Evolutionary conservation across 2,113 vertebrate genomes (phyloP).

Genomic region (Mobula hypostoma): DNA sequence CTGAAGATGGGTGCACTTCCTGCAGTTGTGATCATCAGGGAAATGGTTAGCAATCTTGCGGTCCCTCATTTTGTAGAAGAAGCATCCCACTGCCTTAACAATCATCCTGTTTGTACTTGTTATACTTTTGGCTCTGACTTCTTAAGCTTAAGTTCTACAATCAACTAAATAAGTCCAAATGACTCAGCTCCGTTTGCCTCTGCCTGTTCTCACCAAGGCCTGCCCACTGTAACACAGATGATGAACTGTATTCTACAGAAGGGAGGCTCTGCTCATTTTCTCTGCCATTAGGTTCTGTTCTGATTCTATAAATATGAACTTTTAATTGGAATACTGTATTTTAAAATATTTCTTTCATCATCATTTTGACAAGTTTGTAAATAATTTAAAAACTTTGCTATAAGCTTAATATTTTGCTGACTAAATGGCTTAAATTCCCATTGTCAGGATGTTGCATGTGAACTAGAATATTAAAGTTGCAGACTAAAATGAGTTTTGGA

Average conservation of each 20-base stretch:
- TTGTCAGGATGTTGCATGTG: background rate
- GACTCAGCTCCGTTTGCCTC: no score
- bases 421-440: background rate
- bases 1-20: no score
- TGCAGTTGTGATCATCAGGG: no score
- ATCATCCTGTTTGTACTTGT: no score
- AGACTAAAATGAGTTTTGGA: background rate
- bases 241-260: background rate
- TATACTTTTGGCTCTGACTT: no score
- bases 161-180: no score
- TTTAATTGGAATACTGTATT: background rate
- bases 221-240: no score
- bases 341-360: background rate
- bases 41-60: no score
- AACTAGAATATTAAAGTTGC: background rate
- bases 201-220: no score
- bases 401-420: background rate
- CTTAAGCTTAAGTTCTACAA: no score
- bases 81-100: no score
- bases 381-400: background rate
- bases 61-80: no score
- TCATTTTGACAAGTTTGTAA: background rate
- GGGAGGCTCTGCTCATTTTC: background rate
- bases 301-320: background rate
- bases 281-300: background rate